These are phyloP conservation scores for Dynastes maya DNA, from an alignment of 2,888 invertebrate species.

Conservation along the genomic window DNA sequence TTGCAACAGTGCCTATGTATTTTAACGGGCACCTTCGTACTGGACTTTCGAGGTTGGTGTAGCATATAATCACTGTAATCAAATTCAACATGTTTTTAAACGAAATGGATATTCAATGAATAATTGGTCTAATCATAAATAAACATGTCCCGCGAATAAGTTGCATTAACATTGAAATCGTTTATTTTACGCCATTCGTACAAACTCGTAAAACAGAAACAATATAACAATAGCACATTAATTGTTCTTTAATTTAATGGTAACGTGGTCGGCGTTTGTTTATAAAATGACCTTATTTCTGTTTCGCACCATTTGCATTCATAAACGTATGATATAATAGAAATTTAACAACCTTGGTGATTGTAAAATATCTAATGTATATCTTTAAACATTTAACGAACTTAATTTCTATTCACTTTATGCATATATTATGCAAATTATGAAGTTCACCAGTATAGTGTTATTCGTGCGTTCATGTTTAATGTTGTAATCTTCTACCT, in stretches of 20 bases:
- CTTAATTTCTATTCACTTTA: neutral
- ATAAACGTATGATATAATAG: conserved; percentile 5
- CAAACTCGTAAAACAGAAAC: conserved; percentile 9
- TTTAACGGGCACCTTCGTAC: too few species aligned
- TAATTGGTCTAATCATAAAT: neutral
- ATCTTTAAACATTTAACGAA: conserved; percentile 8
- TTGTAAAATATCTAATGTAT: neutral
- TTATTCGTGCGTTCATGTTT: neutral
- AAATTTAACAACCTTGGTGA: conserved; percentile 23
- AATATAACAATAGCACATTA: conserved; percentile 29
- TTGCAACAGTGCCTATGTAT: too few species aligned
- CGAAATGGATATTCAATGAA: neutral
- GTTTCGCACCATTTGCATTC: conserved; percentile 18
- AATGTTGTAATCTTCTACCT: conserved; percentile 5
- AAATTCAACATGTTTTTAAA: neutral
- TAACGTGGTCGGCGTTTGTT: conserved; percentile 1
- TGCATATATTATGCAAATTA: neutral
- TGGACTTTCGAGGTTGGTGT: too few species aligned
- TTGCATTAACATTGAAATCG: neutral
- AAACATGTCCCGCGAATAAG: conserved; percentile 1
- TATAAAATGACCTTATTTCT: conserved; percentile 5
- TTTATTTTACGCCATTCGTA: conserved; percentile 14
- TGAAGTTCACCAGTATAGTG: neutral
- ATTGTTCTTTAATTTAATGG: conserved; percentile 10
- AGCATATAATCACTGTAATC: too few species aligned